Percentiles rank a stretch among this genome's conserved stretches.
Evolutionary conservation across 2,797 vertebrate species (phyloP).

Genomic region (Onychomys arenicola): DNA sequence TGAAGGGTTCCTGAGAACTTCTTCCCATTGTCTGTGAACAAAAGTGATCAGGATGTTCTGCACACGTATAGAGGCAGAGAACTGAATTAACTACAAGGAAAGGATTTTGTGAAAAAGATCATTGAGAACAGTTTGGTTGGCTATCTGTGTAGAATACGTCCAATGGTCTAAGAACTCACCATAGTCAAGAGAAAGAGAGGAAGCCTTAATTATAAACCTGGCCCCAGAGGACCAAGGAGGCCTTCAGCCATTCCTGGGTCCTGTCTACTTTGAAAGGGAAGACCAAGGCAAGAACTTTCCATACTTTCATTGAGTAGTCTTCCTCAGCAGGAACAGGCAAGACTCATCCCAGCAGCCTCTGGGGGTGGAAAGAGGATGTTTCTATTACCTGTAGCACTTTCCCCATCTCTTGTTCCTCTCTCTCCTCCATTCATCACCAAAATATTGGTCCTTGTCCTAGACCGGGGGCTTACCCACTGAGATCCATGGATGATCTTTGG

Average conservation of each 20-base stretch:
- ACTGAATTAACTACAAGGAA: neutral
- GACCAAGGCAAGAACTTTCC: too few relatives aligned
- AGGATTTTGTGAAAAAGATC: neutral
- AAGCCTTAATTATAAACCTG: neutral
- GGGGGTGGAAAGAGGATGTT: neutral
- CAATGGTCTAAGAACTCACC: neutral
- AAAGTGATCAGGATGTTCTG: neutral
- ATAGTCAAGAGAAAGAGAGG: neutral
- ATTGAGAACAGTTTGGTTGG: neutral
- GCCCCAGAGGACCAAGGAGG: neutral
- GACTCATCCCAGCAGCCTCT: neutral
- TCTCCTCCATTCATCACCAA: neutral
- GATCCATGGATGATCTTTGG: neutral
- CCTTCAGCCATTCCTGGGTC: neutral
- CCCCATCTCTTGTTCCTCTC: neutral
- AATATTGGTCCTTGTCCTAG: neutral
- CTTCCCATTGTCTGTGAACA: neutral
- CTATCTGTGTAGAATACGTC: neutral
- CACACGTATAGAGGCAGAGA: neutral
- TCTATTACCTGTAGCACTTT: neutral
- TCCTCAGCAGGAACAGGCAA: neutral
- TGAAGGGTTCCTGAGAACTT: neutral
- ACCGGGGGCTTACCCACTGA: neutral
- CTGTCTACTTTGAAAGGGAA: neutral
- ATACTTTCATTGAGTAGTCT: neutral